These are phyloP conservation scores for Chunga burmeisteri DNA, from an alignment of 2,113 vertebrate species.

Conservation along the genomic window DNA sequence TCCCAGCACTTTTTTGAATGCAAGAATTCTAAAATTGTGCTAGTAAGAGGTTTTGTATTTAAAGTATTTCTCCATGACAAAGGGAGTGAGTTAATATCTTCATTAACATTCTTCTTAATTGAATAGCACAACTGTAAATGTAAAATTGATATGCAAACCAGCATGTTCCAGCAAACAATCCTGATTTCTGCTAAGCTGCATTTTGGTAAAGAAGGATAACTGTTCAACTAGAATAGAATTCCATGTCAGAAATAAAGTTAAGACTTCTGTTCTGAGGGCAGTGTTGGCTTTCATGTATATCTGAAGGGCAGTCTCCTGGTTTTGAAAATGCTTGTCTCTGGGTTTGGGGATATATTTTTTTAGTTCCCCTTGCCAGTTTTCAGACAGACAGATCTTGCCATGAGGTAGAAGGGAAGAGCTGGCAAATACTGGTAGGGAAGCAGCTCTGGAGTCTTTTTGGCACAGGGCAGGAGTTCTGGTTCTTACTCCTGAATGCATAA, in stretches of 20 bases:
- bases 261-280: neutral
- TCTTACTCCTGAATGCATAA: neutral
- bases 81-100: neutral
- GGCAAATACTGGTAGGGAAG: neutral
- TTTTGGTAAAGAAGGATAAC: neutral
- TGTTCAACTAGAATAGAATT: neutral
- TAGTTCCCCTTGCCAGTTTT: neutral
- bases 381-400: neutral
- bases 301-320: neutral
- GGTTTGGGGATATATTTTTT: neutral
- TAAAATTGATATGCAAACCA: neutral
- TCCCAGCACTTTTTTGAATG: neutral
- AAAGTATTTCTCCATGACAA: neutral
- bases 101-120: neutral
- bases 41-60: neutral
- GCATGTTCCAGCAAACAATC: neutral
- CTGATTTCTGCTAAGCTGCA: neutral
- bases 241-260: neutral
- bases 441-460: neutral
- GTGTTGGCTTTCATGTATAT: neutral
- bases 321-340: neutral
- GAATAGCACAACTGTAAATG: neutral
- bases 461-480: fast-evolving
- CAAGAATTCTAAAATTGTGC: neutral
- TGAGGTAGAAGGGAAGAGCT: neutral